phyloP scores from a whole-genome alignment of 2,888 invertebrate genomes.

The Ectemnius continuus region DNA sequence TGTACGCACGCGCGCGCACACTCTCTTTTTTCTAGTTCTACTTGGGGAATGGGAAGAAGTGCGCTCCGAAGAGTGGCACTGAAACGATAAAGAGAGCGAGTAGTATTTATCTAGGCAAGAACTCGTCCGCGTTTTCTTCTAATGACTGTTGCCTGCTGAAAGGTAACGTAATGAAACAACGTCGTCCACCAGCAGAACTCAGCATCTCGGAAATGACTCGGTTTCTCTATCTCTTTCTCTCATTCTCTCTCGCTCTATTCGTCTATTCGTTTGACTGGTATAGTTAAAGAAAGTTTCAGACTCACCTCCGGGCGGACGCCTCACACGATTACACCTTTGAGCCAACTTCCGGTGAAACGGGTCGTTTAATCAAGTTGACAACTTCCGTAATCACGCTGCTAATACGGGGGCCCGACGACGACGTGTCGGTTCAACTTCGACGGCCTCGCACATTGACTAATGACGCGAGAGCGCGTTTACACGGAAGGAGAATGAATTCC shows the following conservation, averaged over 20 bases:
- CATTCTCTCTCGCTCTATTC: no score
- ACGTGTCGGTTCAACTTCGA: no score
- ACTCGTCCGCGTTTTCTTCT: no score
- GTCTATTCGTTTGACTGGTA: no score
- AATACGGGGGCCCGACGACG: conserved; percentile 45
- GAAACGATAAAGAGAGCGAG: no score
- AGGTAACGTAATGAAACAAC: conserved; percentile 22
- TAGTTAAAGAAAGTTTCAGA: conserved; percentile 57
- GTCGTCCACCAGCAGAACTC: conserved; percentile 22
- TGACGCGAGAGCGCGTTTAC: conserved; percentile 21
- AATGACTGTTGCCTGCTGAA: no score
- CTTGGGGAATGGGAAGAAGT: no score
- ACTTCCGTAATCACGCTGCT: conserved; percentile 63
- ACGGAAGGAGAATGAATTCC: no score
- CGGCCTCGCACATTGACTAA: conserved; percentile 44
- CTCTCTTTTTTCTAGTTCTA: no score
- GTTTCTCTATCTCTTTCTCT: conserved; percentile 40
- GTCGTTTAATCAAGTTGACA: conserved; percentile 66
- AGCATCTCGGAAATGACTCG: conserved; percentile 47
- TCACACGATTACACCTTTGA: conserved; percentile 65
- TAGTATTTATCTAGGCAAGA: no score
- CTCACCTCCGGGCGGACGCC: conserved; percentile 57
- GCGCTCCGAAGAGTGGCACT: no score
- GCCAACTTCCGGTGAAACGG: conserved; percentile 59
- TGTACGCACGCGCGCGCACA: no score